These are phyloP conservation scores for Corbicula japonica DNA, from an alignment of 2,888 invertebrate species.

Conservation along the genomic window DNA sequence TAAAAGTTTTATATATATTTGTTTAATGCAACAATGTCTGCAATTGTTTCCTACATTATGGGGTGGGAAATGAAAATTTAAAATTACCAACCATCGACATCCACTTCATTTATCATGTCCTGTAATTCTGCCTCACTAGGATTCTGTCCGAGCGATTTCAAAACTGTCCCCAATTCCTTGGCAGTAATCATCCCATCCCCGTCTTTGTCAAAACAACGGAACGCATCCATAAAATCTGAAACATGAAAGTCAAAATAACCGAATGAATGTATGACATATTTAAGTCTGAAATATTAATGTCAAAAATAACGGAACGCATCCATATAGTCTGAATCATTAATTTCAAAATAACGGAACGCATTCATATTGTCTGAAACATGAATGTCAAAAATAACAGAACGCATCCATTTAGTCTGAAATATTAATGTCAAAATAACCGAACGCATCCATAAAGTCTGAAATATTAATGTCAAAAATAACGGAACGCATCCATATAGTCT, in stretches of 20 bases:
- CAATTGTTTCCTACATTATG: too few relatives aligned
- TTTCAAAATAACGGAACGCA: neutral
- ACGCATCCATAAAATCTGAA: conserved; percentile 27
- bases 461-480: neutral
- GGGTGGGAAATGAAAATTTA: too few relatives aligned
- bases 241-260: neutral
- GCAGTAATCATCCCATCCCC: conserved; percentile 22
- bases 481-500: too few relatives aligned
- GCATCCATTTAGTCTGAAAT: neutral
- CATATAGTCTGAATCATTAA: neutral
- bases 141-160: conserved; percentile 6
- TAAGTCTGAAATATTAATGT: neutral
- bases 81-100: conserved; percentile 16
- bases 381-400: neutral
- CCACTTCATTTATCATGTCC: conserved; percentile 38
- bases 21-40: too few relatives aligned
- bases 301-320: neutral
- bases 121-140: conserved; percentile 21
- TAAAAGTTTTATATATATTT: too few relatives aligned
- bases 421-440: neutral
- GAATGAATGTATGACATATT: neutral
- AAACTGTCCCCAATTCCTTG: conserved; percentile 5
- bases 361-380: neutral
- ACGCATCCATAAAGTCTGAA: neutral
- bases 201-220: conserved; percentile 18